Evolutionary conservation across 2,888 invertebrate species (phyloP).

Genomic region (Quadriops clusia): DNA sequence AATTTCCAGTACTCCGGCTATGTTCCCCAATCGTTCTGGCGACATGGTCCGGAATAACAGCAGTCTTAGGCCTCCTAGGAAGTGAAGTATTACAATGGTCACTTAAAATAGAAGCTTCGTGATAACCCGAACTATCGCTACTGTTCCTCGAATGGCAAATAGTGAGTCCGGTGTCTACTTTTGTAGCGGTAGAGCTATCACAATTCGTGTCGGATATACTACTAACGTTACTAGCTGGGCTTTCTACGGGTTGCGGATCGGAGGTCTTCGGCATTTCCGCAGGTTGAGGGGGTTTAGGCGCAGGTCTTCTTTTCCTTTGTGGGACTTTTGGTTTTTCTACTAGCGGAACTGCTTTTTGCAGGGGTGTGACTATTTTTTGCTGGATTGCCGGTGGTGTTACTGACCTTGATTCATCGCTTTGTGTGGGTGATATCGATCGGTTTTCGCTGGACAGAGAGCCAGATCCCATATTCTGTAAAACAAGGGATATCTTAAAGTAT

Average conservation of each 20-base stretch:
- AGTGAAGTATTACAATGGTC: conserved; percentile 41
- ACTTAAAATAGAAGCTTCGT: conserved; percentile 54
- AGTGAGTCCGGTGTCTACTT: conserved; percentile 33
- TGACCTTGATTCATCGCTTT: conserved; percentile 45
- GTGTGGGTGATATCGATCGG: conserved; percentile 44
- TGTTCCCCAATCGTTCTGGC: conserved; percentile 17
- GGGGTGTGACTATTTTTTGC: too few species aligned
- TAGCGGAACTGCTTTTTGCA: conserved; percentile 31
- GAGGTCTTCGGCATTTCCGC: conserved; percentile 1
- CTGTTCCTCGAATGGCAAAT: conserved; percentile 58
- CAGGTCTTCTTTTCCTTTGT: conserved; percentile 43
- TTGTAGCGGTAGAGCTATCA: conserved; percentile 15
- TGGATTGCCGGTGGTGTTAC: conserved; percentile 32
- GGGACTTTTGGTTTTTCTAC: conserved; percentile 39
- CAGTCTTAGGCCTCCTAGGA: conserved; percentile 31
- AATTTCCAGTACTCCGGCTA: conserved; percentile 31
- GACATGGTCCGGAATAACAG: conserved; percentile 22
- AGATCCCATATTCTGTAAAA: conserved; percentile 32
- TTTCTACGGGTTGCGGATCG: conserved; percentile 16
- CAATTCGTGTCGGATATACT: conserved; percentile 13
- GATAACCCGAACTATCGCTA: conserved; percentile 62
- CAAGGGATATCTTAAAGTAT: too few species aligned
- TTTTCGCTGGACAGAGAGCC: conserved; percentile 35
- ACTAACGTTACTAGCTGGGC: conserved; percentile 20
- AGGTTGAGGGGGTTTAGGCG: conserved; percentile 46